Conservation (phyloP, 2,113 vertebrate genomes). For the Propithecus coquereli region DNA sequence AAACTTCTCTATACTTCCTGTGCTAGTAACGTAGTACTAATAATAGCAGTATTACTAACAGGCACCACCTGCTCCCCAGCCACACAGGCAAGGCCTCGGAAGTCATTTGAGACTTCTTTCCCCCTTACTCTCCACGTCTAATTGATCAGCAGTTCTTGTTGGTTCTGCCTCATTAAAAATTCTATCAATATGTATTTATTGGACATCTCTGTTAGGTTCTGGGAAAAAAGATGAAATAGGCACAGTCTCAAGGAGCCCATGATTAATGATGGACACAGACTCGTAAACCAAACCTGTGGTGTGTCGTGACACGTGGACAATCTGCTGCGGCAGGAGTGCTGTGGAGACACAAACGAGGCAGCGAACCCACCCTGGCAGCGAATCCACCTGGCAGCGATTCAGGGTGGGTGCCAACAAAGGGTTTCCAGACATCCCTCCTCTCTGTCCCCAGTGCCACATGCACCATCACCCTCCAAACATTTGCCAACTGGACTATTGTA, state of each 20-base stretch:
- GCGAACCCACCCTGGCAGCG: background rate
- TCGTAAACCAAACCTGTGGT: background rate
- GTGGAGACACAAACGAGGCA: background rate
- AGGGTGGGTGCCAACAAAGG: rapidly evolving
- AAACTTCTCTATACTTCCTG: background rate
- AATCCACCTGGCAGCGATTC: background rate
- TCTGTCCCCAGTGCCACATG: rapidly evolving
- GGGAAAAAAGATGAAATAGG: conserved; percentile 40
- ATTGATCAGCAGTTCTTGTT: background rate
- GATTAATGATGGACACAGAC: background rate
- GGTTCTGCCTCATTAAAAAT: conserved; percentile 48
- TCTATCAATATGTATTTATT: background rate
- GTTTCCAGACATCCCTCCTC: background rate
- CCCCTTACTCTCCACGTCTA: background rate
- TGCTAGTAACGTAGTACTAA: background rate
- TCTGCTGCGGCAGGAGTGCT: too few species aligned
- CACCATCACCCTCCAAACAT: background rate
- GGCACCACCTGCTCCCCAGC: background rate
- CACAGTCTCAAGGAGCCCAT: background rate
- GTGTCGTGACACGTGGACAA: rapidly evolving
- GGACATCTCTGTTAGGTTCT: conserved; percentile 38
- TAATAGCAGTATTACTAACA: background rate
- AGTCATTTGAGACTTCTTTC: background rate
- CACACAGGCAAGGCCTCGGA: background rate
- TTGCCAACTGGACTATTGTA: background rate